These are phyloP conservation scores for Cerceris rybyensis DNA, from an alignment of 2,888 invertebrate genomes.

Conservation along the genomic window DNA sequence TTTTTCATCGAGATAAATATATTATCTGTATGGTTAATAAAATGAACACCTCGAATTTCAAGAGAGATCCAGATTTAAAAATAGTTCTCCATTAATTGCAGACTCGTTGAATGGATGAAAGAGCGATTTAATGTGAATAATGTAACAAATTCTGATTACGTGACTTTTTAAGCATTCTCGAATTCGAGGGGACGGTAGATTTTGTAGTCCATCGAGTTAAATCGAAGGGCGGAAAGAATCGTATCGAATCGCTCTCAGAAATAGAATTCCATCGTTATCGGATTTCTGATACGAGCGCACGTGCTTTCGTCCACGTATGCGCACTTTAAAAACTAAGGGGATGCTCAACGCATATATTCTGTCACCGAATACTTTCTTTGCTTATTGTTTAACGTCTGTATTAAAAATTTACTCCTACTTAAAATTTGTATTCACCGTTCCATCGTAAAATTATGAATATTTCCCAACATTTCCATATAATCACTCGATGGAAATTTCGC, in stretches of 20 bases:
- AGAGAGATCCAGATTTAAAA: too few relatives aligned
- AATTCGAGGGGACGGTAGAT: too few relatives aligned
- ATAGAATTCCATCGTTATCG: constrained; percentile 35
- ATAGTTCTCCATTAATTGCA: too few relatives aligned
- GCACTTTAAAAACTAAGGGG: background rate
- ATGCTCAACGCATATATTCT: background rate
- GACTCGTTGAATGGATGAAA: background rate
- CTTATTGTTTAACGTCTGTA: background rate
- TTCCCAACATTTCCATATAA: too few relatives aligned
- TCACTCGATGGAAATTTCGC: too few relatives aligned
- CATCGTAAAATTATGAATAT: too few relatives aligned
- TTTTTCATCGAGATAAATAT: too few relatives aligned
- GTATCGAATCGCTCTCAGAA: constrained; percentile 17
- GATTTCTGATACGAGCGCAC: constrained; percentile 24
- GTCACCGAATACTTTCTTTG: background rate
- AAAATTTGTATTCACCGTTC: too few relatives aligned
- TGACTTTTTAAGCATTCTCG: background rate
- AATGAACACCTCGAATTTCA: too few relatives aligned
- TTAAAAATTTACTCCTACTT: too few relatives aligned
- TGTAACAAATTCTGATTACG: constrained; percentile 5
- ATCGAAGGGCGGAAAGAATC: constrained; percentile 12
- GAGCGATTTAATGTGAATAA: constrained; percentile 8
- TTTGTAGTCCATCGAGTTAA: background rate
- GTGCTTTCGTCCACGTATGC: constrained; percentile 7
- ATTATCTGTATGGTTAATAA: too few relatives aligned